Conservation (phyloP, 1,140 invertebrate species). For the Maconellicoccus hirsutus region DNA sequence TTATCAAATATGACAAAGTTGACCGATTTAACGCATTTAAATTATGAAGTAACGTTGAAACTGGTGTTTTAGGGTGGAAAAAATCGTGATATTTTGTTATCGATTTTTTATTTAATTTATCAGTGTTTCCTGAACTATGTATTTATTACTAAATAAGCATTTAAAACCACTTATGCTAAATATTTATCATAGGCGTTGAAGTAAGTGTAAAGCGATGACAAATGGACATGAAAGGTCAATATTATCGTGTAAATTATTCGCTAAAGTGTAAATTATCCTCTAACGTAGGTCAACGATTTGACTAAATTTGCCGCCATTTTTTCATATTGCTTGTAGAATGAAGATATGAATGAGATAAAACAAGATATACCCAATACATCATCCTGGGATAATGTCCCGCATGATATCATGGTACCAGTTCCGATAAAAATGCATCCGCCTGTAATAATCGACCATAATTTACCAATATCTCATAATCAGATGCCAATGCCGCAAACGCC, state of each 20-base stretch:
- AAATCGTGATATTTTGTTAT: background rate
- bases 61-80: too few relatives aligned
- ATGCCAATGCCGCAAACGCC: conserved; percentile 37
- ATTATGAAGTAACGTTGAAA: too few relatives aligned
- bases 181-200: too few relatives aligned
- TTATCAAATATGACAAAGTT: too few relatives aligned
- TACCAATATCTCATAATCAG: conserved; percentile 34
- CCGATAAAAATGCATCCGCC: conserved; percentile 41
- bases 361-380: background rate
- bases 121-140: background rate
- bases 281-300: background rate
- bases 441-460: conserved; percentile 34
- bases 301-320: background rate
- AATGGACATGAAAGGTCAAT: too few relatives aligned
- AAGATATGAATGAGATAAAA: background rate
- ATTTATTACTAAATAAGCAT: background rate
- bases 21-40: too few relatives aligned
- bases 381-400: conserved; percentile 22
- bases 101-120: background rate
- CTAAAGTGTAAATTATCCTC: too few relatives aligned
- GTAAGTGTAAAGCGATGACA: too few relatives aligned
- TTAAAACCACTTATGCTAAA: too few relatives aligned
- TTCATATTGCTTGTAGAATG: background rate
- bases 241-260: too few relatives aligned
- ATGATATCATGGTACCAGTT: conserved; percentile 37